Evolutionary conservation across 53 echinoderm and acorn worm species (phyloP), one percentile per base, ranked within the genome.

Genomic region (Holothuria scabra): DNA sequence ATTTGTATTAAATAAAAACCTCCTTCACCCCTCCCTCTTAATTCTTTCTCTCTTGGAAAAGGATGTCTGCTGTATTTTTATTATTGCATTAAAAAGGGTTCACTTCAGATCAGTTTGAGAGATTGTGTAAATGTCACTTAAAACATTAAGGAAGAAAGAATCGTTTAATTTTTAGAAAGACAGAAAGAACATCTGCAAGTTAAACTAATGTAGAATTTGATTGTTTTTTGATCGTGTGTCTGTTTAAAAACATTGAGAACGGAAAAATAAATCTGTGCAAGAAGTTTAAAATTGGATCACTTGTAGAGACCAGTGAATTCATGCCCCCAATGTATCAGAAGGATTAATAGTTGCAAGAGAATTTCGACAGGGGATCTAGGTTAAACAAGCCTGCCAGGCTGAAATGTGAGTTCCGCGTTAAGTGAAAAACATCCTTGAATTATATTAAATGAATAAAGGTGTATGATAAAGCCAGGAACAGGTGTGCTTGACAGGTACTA

Each of bases 351-450:
- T 44, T 24, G 28, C n/a, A 72, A 21, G 48, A 72, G 46, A 72
- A 48, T 46, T 12, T 25, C 46, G 22, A 44, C 24, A 3, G 44
- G 22, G 34, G 21, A 44, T 72, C 72, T 72, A 72, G 72, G 72
- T 72, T 72, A 72, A 72, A 44, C 46, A 72, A 48, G 23, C 72
- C 72, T 44, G 49, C 14, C 44, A 48, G 72, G 48, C 24, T 24
- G 72, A 72, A 72, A 72, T 44, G 72, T n/a, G 46, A 72, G 72
- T 72, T 20, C 46, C 46, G 46, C 48, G 32, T 72, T n/a, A 72
- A 72, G 72, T 72, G 72, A 72, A 72, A 72, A n/a, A 72, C 72
- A 72, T 72, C 72, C 26, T 23, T 20, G 72, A 72, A 72, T 72
- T 41, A 72, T 72, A 72, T 72, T 72, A 44, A 48, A 72, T 52